Percentiles rank a stretch among this genome's conserved stretches.
These are phyloP conservation scores for Echinarachnius parma DNA, from an alignment of 53 echinoderm and acorn worm species.

Conservation along the genomic window DNA sequence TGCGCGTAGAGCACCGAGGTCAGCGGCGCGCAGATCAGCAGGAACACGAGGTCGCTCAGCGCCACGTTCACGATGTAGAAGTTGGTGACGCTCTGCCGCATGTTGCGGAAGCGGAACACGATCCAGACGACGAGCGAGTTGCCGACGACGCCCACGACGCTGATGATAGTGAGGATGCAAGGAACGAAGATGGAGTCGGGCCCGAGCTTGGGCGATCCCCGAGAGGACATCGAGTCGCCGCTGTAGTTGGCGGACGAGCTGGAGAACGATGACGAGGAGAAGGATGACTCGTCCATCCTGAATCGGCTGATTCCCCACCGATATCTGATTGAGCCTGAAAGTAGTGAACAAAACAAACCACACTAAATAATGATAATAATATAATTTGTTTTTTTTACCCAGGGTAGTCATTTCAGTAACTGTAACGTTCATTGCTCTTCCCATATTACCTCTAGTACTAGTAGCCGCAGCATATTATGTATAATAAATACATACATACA, in stretches of 20 bases:
- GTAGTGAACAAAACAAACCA: too few species aligned
- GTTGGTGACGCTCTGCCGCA: constrained; percentile 89
- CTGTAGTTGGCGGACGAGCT: background rate
- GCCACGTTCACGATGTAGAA: constrained; percentile 99
- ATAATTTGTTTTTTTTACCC: too few species aligned
- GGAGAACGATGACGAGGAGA: background rate
- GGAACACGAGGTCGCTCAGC: constrained; percentile 78
- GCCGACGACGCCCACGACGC: constrained; percentile 67
- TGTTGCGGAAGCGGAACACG: constrained; percentile 76
- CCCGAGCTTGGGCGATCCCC: background rate
- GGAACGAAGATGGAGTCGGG: constrained; percentile 59
- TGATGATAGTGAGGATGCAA: constrained; percentile 56
- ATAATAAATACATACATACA: too few species aligned
- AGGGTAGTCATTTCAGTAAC: too few species aligned
- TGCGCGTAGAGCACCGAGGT: constrained; percentile 57
- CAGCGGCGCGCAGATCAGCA: constrained; percentile 71
- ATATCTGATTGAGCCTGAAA: too few species aligned
- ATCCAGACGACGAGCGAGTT: constrained; percentile 91
- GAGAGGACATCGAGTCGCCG: too few species aligned
- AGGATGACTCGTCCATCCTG: constrained; percentile 9
- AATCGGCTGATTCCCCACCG: too few species aligned
- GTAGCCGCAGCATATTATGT: too few species aligned
- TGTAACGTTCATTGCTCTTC: too few species aligned
- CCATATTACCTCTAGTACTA: too few species aligned
- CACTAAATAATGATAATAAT: too few species aligned